phyloP scores from a whole-genome alignment of 2,113 vertebrate genomes.

The Malurus alboscapulatus region DNA sequence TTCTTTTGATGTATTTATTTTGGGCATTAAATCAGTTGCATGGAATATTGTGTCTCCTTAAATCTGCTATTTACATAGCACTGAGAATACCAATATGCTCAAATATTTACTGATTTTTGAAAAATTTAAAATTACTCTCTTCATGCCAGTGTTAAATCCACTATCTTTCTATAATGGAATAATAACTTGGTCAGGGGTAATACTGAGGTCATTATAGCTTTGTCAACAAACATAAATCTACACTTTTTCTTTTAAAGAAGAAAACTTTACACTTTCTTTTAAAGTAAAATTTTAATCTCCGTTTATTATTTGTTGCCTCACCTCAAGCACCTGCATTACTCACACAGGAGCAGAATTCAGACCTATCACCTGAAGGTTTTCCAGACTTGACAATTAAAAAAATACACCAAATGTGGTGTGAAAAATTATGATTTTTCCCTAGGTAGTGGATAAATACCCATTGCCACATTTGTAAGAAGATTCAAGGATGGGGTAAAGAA shows the following conservation, averaged over 20 bases:
- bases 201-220: not conserved
- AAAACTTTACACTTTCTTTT: too few species aligned
- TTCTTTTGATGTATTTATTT: slow-evolving; percentile 65
- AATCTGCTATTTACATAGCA: slow-evolving; percentile 30
- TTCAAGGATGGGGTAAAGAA: not conserved
- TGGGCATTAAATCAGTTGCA: not conserved
- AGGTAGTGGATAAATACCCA: not conserved
- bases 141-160: not conserved
- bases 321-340: not conserved
- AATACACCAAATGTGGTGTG: not conserved
- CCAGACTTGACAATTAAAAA: not conserved
- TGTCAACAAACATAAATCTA: not conserved
- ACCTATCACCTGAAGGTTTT: not conserved
- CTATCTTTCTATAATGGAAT: not conserved
- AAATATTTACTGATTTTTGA: slow-evolving; percentile 43
- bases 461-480: not conserved
- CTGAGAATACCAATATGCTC: not conserved
- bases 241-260: not conserved
- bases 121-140: not conserved
- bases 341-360: not conserved
- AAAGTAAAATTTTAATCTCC: not conserved
- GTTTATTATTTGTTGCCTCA: not conserved
- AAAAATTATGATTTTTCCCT: not conserved
- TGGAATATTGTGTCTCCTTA: slow-evolving; percentile 30
- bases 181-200: not conserved